Evolutionary conservation across 1,140 invertebrate genomes (phyloP).

Genomic region (Magallana angulata): DNA sequence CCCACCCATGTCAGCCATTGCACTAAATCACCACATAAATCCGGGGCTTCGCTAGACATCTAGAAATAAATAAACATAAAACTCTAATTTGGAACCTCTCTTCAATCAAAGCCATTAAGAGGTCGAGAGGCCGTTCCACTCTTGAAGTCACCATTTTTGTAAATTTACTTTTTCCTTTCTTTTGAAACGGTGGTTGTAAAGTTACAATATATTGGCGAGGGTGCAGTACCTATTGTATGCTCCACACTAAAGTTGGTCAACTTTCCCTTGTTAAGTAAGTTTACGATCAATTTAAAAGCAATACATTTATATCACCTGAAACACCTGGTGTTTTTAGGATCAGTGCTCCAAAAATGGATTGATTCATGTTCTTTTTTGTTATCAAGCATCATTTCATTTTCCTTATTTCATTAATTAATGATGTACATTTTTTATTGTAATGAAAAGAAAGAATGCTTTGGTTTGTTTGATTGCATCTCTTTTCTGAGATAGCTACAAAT

Average conservation of each 20-base stretch:
- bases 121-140: not conserved
- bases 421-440: too few species aligned
- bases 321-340: conserved; percentile 5
- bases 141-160: not conserved
- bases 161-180: not conserved
- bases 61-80: conserved; percentile 34
- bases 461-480: too few species aligned
- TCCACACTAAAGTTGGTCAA: not conserved
- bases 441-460: too few species aligned
- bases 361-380: too few species aligned
- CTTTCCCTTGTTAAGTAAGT: not conserved
- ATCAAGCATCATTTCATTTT: too few species aligned
- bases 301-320: not conserved
- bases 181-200: not conserved
- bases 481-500: too few species aligned
- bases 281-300: not conserved
- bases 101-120: not conserved
- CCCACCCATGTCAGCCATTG: not conserved
- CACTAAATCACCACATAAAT: conserved; percentile 23
- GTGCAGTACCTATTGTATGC: not conserved
- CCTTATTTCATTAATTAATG: too few species aligned
- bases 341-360: not conserved
- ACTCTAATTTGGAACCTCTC: not conserved
- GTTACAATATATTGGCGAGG: not conserved
- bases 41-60: not conserved